Evolutionary conservation across 2,888 invertebrate genomes (phyloP).

Genomic region (Xestia ashworthii): DNA sequence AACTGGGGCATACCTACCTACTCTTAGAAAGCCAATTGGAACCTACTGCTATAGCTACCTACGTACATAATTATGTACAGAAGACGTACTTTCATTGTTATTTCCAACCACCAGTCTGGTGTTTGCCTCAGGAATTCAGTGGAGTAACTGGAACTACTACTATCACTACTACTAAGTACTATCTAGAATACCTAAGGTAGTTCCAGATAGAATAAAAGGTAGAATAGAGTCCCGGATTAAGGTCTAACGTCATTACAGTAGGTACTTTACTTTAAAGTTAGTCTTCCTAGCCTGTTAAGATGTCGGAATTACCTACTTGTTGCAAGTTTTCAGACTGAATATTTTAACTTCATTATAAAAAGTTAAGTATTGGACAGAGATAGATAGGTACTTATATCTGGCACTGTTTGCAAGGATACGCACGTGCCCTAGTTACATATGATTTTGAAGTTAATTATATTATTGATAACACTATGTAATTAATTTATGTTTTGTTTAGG

Average conservation of each 20-base stretch:
- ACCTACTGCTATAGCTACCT: neutral
- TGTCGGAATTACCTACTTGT: neutral
- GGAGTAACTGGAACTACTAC: neutral
- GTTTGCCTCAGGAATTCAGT: neutral
- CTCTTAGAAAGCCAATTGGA: neutral
- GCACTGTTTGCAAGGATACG: conserved; percentile 15
- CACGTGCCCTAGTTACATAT: conserved; percentile 21
- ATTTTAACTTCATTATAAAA: neutral
- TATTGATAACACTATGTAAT: conserved; percentile 33
- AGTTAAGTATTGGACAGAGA: conserved; percentile 17
- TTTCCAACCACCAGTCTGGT: too few relatives aligned
- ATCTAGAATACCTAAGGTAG: neutral
- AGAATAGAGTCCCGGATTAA: neutral
- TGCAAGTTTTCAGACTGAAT: neutral
- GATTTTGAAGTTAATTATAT: conserved; percentile 24
- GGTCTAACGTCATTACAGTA: neutral
- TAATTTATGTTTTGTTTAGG: conserved; percentile 12
- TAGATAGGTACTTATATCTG: conserved; percentile 1
- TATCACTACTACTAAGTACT: too few relatives aligned
- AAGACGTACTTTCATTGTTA: too few relatives aligned
- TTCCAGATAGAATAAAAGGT: neutral
- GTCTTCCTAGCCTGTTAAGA: neutral
- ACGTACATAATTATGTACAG: too few relatives aligned
- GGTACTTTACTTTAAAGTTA: neutral
- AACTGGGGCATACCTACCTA: too few relatives aligned